These are phyloP conservation scores for Leptosomus discolor DNA, from an alignment of 2,113 vertebrate species.

Conservation along the genomic window DNA sequence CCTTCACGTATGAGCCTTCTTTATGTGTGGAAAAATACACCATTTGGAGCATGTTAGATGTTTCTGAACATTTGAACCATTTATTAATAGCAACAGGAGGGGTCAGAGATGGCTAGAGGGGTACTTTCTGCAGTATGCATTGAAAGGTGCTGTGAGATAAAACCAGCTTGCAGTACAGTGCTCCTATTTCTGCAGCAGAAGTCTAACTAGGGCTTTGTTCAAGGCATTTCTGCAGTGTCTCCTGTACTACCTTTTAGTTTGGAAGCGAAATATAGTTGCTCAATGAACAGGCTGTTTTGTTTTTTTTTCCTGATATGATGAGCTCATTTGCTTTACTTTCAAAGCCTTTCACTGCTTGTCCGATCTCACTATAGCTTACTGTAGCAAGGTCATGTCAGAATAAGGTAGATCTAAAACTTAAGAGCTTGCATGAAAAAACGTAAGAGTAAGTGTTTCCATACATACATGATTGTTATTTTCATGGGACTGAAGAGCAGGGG, in stretches of 20 bases:
- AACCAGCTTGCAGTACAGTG: fast-evolving
- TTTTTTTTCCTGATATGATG: neutral
- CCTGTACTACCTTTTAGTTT: neutral
- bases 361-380: neutral
- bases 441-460: neutral
- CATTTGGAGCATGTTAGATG: neutral
- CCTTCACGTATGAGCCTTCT: neutral
- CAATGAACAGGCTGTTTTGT: neutral
- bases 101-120: neutral
- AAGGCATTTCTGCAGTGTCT: neutral
- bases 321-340: neutral
- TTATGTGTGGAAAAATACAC: neutral
- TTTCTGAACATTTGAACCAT: neutral
- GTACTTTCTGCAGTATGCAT: neutral
- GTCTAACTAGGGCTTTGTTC: neutral
- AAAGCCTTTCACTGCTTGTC: neutral
- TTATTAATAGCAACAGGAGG: neutral
- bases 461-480: neutral
- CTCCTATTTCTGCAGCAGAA: neutral
- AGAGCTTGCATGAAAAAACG: neutral
- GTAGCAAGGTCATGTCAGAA: neutral
- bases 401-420: neutral
- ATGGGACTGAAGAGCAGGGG: neutral
- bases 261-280: neutral
- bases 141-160: neutral